Evolutionary conservation across 2,797 vertebrate genomes (phyloP), one percentile per base, ranked within the genome.

Genomic region (Spea hammondii): DNA sequence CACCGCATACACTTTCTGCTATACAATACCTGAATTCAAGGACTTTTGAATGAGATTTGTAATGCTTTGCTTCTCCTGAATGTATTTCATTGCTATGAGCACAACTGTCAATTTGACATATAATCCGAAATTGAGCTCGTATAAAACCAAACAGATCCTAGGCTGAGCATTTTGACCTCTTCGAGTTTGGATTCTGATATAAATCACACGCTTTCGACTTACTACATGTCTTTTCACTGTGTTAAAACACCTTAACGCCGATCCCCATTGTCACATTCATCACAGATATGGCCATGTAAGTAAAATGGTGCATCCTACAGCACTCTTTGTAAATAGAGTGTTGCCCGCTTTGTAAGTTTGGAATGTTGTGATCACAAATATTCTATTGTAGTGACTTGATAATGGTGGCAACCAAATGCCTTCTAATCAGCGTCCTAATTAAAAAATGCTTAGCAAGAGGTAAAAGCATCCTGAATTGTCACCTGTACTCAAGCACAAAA

Each of bases 211-310:
- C 55, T 13, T 12, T 59, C 11, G 12, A 12, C 12, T 11, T 13
- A 59, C 12, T 59, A 13, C 55, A 59, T 12, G 55, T 11, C 55
- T 59, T 32, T 32, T 32, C 55, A 12, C 55, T 59, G 12, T 59
- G 5, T 32, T 32, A 32, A 32, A 32, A 59, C 12, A 12, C 5
- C 5, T 11, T 10, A 59, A 12, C 5, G 5, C 10, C 55, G n/a
- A 12, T 59, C 55, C 55, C n/a, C 55, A 59, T 11, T 59, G 55
- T 59, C 55, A 59, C 55, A 59, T 59, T 59, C 12, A 59, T 59
- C 55, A 59, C 5, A 13, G 12, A 59, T 59, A 59, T 59, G 55
- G n/a, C 11, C 55, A 4, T 59, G 12, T 10, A 59, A 59, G 55
- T 13, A 59, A 12, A 13, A 13, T 5, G n/a, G n/a, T 10, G 55